Evolutionary conservation across 1,140 invertebrate species (phyloP).

Genomic region (Apolygus lucorum): DNA sequence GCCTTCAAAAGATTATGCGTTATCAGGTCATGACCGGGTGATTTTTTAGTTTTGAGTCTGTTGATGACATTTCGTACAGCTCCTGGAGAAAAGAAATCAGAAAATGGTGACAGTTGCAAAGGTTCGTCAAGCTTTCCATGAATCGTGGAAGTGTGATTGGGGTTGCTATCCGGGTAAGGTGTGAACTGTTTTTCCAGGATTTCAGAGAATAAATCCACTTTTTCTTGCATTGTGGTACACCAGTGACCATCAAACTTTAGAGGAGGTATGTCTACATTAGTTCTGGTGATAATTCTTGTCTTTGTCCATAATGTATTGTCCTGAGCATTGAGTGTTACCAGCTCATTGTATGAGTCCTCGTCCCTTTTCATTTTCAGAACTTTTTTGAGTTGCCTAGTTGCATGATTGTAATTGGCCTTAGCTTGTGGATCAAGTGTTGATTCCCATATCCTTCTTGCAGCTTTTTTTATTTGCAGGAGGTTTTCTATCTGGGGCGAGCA

Average conservation of each 20-base stretch:
- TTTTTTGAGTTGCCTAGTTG: neutral
- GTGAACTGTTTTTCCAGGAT: constrained; percentile 1
- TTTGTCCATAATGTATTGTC: neutral
- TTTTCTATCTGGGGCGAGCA: neutral
- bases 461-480: neutral
- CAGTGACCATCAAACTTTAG: neutral
- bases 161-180: neutral
- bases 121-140: neutral
- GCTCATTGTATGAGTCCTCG: neutral
- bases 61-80: too few species aligned
- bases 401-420: neutral
- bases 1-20: too few species aligned
- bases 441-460: neutral
- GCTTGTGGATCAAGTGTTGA: neutral
- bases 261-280: neutral
- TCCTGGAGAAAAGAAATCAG: neutral
- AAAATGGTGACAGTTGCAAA: neutral
- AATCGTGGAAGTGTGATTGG: neutral
- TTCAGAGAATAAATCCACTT: neutral
- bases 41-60: too few species aligned
- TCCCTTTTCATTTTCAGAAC: neutral
- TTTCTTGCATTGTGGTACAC: neutral
- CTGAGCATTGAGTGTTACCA: neutral
- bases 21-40: too few species aligned
- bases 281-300: neutral